Evolutionary conservation across 2,113 vertebrate genomes (phyloP), one percentile per base, ranked within the genome.

Genomic region (mouse (Mus musculus)): DNA sequence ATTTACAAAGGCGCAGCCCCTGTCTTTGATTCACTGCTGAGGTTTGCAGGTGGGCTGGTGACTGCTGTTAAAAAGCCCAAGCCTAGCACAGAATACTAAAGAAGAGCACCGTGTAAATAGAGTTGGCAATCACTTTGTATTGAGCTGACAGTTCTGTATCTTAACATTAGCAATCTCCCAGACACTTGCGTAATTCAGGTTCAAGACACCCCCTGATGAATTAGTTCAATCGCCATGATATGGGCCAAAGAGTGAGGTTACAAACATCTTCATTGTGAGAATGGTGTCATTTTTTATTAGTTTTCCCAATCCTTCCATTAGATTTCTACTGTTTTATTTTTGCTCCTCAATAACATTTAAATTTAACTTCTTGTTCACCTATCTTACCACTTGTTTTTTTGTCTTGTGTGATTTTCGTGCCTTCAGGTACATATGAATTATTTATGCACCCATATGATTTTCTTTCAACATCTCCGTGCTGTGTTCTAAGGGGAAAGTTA

Each of bases 351-450:
- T 26, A 95, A 90, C 71, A 96, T 92, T 97, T 94, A 94, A 96
- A 96, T 95, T 97, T 98, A 97, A 96, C 96, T 97, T 97, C 94
- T 94, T 94, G 71, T 94, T 97, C 96, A 96, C 94, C 89, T 95
- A 96, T 88, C 91, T 94, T 94, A 85, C 61, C 89, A 42, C 89
- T 96, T 97, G 85, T 96, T 42, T 97, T 97, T 97, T 98, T 96
- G 87, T 96, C 96, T 97, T 78, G 82, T 67, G 81, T 92, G 89
- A 89, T 96, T 96, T 98, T 78, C 89, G 39, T 94, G 95, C 91
- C 97, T 97, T 98, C 80, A 82, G 94, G 96, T 97, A 81, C 80
- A 24, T n/a, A 96, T 98, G 94, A 97, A 97, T 97, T 96, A 98
- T 97, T 96, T 97, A 97, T 97, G 69, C 22, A 87, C 72, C 71